A percentile compares a stretch with the other conserved stretches of the same genome.
Conservation (phyloP, 2,113 vertebrate genomes). For the Sarotherodon lohbergeri region DNA sequence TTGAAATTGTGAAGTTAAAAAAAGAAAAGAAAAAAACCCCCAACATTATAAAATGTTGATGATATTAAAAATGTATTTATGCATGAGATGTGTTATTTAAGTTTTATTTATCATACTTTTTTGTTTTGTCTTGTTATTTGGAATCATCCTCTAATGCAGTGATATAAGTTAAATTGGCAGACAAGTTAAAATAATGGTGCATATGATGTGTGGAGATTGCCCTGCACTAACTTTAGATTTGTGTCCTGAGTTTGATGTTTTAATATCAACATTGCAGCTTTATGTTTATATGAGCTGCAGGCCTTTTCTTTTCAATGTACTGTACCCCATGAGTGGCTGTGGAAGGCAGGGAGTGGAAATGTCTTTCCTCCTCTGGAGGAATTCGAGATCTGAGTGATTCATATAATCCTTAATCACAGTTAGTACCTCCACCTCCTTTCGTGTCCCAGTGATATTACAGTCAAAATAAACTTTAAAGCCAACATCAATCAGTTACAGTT, state of each 20-base stretch:
- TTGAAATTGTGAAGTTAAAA: not conserved
- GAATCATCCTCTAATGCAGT: not conserved
- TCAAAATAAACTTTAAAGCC: not conserved
- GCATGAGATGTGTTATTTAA: not conserved
- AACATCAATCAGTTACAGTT: not conserved
- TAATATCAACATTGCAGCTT: not conserved
- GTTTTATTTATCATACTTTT: not conserved
- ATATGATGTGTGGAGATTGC: not conserved
- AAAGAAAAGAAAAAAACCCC: rapidly evolving
- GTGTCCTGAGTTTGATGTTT: not conserved
- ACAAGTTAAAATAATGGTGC: not conserved
- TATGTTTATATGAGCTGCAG: not conserved
- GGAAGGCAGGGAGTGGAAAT: not conserved
- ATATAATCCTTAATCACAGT: not conserved
- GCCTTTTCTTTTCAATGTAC: not conserved
- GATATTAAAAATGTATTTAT: not conserved
- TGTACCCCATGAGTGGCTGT: not conserved
- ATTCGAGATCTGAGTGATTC: not conserved
- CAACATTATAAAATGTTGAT: not conserved
- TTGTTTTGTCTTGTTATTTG: not conserved
- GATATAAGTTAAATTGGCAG: not conserved
- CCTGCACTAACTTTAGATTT: not conserved
- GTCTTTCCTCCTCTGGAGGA: not conserved
- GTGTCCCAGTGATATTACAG: not conserved
- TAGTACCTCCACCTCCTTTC: not conserved